Conservation (phyloP, 64 coral and sea anemone genomes). For the Montipora efflorescens region DNA sequence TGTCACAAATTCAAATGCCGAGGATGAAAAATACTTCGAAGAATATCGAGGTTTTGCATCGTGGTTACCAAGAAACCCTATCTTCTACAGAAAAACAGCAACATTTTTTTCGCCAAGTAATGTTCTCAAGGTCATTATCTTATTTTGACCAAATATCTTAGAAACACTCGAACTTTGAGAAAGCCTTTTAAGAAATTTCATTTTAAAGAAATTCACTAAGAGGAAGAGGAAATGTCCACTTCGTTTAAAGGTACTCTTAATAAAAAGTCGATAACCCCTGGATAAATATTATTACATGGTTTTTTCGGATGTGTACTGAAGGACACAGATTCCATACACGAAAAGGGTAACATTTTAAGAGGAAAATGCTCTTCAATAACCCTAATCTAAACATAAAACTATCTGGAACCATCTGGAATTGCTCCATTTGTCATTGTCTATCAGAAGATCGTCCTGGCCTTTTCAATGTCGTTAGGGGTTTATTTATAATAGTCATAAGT, state of each 20-base stretch:
- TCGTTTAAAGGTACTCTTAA: not conserved
- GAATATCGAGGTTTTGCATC: not conserved
- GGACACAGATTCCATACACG: not conserved
- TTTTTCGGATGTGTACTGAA: not conserved
- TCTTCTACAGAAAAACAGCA: not conserved
- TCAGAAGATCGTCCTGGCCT: no score
- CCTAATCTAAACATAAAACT: no score
- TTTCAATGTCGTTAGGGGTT: no score
- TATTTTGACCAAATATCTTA: not conserved
- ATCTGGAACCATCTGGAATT: no score
- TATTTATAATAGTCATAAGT: no score
- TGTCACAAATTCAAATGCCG: no score
- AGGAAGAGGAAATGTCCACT: not conserved
- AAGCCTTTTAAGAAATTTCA: not conserved
- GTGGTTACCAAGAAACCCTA: not conserved
- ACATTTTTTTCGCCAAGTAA: not conserved
- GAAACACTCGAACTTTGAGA: not conserved
- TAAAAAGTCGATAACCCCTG: not conserved
- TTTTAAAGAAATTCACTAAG: not conserved
- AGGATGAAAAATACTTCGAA: not conserved
- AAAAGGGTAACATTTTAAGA: not conserved
- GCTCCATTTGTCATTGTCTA: no score
- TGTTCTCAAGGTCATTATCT: not conserved
- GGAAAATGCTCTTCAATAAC: not conserved
- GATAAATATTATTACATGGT: not conserved